Base-by-base conservation (phyloP, 2,113 vertebrate genomes). In the Boulengeromyrus knoepffleri region DNA sequence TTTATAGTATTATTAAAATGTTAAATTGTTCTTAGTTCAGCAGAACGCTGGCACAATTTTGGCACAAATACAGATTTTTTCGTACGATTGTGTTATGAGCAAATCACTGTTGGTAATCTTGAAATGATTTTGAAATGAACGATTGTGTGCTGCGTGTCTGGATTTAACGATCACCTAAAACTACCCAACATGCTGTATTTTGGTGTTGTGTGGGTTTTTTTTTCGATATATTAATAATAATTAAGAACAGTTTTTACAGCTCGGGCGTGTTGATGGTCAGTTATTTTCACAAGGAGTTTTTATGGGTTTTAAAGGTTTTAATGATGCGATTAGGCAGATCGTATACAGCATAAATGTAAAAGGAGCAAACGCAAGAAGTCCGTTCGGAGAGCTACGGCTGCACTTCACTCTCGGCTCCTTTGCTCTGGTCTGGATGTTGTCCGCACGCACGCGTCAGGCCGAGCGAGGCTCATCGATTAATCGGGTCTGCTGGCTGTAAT, bases 401-500 rank as follows among this genome's bases (percentile, higher is more conserved):
- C 83, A 10, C 45, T 27, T 52, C 45, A 13, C 39, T 84, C 89
- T 58, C 24, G 31, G 85, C 66, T 90, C 89, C 19, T 39, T 62
- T 90, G 66, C 85, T 90, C 66, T 70, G 85, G 89, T 42, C 89
- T 90, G 47, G 47, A 1, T 52, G 85, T 46, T 87, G 27, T 90
- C 70, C 74, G 62, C 46, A 77, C 89, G 49, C 84, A 24, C 45
- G 58, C 42, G 56, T 42, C 80, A 21, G 10, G 39, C 36, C 17
- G 70, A 89, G 77, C 49, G 56, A 31, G 15, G 85, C 31, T 17
- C 85, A 89, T 90, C 66, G 89, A 90, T 90, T 87, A 45, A n/a
- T 90, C 47, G 15, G 85, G 89, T 88, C 89, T 90, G 85, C 36
- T 53, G 89, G 62, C 62, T 52, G 89, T 88, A 77, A 42, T 45